Evolutionary conservation across 2,113 vertebrate species (phyloP).

Genomic region (Oryzias melastigma): DNA sequence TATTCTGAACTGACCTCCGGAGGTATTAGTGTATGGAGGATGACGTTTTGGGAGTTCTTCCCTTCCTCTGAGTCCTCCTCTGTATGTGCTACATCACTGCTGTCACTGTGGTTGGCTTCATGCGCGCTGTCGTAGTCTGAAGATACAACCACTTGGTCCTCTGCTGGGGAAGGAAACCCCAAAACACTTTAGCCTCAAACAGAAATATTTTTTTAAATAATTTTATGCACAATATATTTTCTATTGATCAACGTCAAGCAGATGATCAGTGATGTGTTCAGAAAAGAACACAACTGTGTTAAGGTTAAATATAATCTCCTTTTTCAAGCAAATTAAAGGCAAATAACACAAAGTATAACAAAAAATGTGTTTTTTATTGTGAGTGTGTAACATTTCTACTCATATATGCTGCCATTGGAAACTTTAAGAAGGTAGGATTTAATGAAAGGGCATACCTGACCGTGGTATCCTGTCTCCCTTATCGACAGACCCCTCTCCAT

Average conservation of each 20-base stretch:
- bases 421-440: no score
- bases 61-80: conserved; percentile 82
- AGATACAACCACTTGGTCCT: conserved; percentile 84
- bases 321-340: no score
- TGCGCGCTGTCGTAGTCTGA: conserved; percentile 89
- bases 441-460: conserved; percentile 75
- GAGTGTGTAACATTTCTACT: no score
- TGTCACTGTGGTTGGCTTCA: conserved; percentile 94
- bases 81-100: conserved; percentile 89
- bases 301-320: no score
- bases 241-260: no score
- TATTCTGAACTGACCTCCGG: conserved; percentile 63
- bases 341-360: no score
- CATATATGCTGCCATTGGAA: no score
- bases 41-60: conserved; percentile 78
- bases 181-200: conserved; percentile 13
- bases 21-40: conserved; percentile 71
- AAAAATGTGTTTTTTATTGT: no score
- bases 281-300: no score
- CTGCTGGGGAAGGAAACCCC: conserved; percentile 59
- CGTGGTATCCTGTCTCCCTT: conserved; percentile 78
- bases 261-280: no score
- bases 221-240: background rate
- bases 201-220: no score
- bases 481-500: conserved; percentile 78